A percentile compares a stretch with the other conserved stretches of the same genome.
Conservation (phyloP, 2,113 vertebrate species). For the Montifringilla adamsi region DNA sequence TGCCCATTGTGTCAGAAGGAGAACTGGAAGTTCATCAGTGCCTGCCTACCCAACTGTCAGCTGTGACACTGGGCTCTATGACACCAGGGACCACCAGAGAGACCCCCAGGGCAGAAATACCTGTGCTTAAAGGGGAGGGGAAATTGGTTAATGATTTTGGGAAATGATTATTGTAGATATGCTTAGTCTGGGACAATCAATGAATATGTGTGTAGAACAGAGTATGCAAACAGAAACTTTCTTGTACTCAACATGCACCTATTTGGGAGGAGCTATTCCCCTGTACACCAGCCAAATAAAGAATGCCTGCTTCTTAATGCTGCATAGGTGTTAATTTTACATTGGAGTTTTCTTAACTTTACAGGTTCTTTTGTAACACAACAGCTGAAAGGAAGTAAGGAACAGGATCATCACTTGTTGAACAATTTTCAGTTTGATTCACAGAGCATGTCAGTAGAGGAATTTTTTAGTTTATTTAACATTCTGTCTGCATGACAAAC, state of each 20-base stretch:
- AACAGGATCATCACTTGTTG: neutral
- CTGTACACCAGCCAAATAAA: neutral
- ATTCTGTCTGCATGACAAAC: neutral
- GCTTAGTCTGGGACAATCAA: neutral
- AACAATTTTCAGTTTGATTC: neutral
- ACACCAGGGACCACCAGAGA: neutral
- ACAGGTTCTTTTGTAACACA: neutral
- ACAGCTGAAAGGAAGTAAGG: neutral
- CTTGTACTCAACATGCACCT: fast-evolving
- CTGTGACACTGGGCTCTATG: neutral
- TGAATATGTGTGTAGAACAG: neutral
- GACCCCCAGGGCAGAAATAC: no score
- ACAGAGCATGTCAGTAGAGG: neutral
- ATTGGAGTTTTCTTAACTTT: neutral
- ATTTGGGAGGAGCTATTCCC: neutral
- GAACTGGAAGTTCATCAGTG: neutral
- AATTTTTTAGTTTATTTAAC: neutral
- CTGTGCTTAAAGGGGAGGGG: no score
- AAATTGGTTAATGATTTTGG: neutral
- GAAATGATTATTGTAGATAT: neutral
- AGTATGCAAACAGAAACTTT: neutral
- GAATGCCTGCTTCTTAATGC: neutral
- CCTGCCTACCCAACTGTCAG: neutral
- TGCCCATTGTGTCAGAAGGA: neutral
- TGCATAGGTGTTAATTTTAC: neutral